phyloP scores from a whole-genome alignment of 2,797 vertebrate species.

The Paratrypauchen microcephalus region DNA sequence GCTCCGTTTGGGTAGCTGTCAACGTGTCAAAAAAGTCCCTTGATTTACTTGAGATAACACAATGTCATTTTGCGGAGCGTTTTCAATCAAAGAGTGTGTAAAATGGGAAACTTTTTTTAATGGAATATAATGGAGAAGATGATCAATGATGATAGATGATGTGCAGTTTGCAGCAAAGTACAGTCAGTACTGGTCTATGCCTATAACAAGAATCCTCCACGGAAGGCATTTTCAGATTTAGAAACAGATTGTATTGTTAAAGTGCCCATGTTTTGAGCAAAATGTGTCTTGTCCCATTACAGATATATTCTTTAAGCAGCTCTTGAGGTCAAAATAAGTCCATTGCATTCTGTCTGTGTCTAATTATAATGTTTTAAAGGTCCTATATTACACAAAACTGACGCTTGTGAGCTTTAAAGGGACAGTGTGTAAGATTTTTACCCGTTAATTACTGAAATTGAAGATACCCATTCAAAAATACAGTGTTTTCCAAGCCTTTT shows the following conservation, averaged over 20 bases:
- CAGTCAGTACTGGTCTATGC: background rate
- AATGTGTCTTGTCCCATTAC: too few species aligned
- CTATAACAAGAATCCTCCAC: background rate
- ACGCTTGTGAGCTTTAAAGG: too few species aligned
- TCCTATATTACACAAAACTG: too few species aligned
- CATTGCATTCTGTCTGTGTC: too few species aligned
- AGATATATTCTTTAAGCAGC: too few species aligned
- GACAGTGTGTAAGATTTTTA: too few species aligned
- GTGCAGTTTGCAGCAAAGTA: background rate
- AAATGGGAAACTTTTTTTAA: background rate
- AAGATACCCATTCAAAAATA: too few species aligned
- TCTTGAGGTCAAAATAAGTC: too few species aligned
- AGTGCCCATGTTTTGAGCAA: too few species aligned
- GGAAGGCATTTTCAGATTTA: background rate
- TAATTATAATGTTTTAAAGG: too few species aligned
- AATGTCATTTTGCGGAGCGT: slow-evolving; percentile 21
- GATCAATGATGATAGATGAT: background rate
- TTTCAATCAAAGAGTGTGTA: slow-evolving; percentile 5
- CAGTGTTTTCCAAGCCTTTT: too few species aligned
- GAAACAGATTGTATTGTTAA: background rate
- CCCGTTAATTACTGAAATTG: too few species aligned
- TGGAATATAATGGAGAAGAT: slow-evolving; percentile 2
- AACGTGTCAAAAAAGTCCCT: slow-evolving; percentile 22
- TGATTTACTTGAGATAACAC: slow-evolving; percentile 23
- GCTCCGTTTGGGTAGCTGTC: slow-evolving; percentile 8